A percentile compares a stretch with the other conserved stretches of the same genome.
phyloP scores from a whole-genome alignment of 2,797 vertebrate species.

The Remorina albescens region DNA sequence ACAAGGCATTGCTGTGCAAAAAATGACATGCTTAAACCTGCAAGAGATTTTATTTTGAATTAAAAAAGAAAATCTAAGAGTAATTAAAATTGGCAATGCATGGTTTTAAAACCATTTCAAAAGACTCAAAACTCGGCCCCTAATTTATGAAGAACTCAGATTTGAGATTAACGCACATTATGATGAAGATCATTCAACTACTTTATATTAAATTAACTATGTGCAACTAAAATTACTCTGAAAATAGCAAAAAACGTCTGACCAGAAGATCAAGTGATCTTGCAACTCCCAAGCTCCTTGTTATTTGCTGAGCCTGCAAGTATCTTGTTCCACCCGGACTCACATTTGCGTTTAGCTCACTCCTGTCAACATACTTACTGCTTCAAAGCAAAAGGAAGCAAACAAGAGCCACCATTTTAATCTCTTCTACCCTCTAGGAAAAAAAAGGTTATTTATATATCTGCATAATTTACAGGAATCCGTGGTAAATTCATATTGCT shows the following conservation, averaged over 20 bases:
- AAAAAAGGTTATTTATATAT: background rate
- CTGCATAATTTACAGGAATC: background rate
- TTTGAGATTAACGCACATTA: background rate
- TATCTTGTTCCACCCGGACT: slow-evolving; percentile 48
- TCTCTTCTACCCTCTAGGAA: background rate
- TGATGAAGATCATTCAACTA: background rate
- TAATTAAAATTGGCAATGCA: background rate
- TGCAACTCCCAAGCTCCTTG: slow-evolving; percentile 29
- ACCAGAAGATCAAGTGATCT: background rate
- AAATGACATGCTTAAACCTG: background rate
- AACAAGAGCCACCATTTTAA: background rate
- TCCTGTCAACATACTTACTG: background rate
- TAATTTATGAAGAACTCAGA: background rate
- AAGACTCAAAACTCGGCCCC: background rate
- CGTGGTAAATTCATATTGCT: background rate
- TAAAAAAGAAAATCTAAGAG: background rate
- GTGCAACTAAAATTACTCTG: background rate
- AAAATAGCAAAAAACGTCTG: background rate
- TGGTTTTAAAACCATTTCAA: background rate
- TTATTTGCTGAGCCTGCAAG: slow-evolving; percentile 59
- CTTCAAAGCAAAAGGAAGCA: background rate
- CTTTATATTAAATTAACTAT: background rate
- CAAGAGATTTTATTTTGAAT: slow-evolving; percentile 3
- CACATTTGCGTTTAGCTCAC: background rate
- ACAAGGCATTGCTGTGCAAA: background rate